Conservation (phyloP, 2,888 invertebrate genomes). For the Himalopsyche anomala region DNA sequence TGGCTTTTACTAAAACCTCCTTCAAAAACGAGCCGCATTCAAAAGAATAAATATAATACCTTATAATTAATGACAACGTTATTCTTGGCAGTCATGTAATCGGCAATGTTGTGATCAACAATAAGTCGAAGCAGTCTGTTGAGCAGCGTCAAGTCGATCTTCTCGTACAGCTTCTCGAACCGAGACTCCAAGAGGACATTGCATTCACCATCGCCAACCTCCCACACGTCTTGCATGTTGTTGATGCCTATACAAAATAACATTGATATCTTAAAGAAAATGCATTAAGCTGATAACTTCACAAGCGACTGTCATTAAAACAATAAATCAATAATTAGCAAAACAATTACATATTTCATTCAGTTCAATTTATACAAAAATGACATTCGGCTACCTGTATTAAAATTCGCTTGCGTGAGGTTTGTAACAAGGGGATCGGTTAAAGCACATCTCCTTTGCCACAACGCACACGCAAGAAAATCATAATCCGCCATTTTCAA, state of each 20-base stretch:
- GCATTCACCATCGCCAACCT: constrained; percentile 98
- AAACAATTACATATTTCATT: no score
- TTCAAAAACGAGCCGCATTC: neutral
- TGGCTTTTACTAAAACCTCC: no score
- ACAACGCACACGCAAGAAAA: constrained; percentile 80
- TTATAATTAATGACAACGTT: constrained; percentile 99
- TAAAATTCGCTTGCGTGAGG: constrained; percentile 78
- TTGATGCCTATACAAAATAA: constrained; percentile 83
- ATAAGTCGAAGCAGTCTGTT: constrained; percentile 97
- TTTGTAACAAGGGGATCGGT: constrained; percentile 83
- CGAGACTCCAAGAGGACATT: constrained; percentile 97
- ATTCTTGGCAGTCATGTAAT: constrained; percentile 99
- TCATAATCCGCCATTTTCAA: constrained; percentile 63
- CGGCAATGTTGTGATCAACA: constrained; percentile 99
- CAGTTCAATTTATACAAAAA: no score
- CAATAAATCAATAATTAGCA: no score
- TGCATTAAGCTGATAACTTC: no score
- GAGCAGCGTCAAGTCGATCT: constrained; percentile 98
- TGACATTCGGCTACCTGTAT: neutral
- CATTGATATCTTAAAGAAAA: neutral
- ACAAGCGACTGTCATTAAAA: no score
- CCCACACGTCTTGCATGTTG: constrained; percentile 99
- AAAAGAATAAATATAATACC: constrained; percentile 70
- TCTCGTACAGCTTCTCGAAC: constrained; percentile 99
- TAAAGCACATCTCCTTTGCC: constrained; percentile 80